Conservation (phyloP, 2,888 invertebrate species). For the Catonia carolina region DNA sequence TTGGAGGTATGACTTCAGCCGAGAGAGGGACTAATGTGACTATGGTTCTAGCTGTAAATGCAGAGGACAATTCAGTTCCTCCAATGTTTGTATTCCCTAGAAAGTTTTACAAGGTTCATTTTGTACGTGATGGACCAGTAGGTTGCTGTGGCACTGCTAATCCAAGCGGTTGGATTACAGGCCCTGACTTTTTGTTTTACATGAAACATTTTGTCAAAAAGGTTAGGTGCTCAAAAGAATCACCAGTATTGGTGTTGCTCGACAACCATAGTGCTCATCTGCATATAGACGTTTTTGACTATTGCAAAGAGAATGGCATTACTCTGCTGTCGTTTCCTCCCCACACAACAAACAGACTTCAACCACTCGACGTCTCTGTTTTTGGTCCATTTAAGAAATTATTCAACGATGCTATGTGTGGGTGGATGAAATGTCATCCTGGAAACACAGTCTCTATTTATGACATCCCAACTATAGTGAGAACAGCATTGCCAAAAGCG, state of each 20-base stretch:
- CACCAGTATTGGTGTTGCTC: constrained; percentile 4
- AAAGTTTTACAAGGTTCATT: constrained; percentile 10
- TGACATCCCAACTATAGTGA: too few species aligned
- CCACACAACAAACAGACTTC: too few species aligned
- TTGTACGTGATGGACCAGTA: constrained; percentile 11
- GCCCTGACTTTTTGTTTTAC: not conserved
- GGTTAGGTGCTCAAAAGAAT: constrained; percentile 12
- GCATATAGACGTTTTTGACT: too few species aligned
- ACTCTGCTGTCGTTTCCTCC: too few species aligned
- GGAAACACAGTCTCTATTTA: too few species aligned
- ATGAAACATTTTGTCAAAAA: constrained; percentile 16
- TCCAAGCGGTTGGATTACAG: constrained; percentile 14
- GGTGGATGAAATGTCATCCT: too few species aligned
- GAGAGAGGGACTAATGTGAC: constrained; percentile 16
- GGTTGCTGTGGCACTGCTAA: not conserved
- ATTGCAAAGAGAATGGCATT: too few species aligned
- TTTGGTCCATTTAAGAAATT: too few species aligned
- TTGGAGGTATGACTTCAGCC: constrained; percentile 13
- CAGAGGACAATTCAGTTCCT: constrained; percentile 18
- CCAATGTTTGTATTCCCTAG: constrained; percentile 18
- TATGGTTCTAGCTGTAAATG: not conserved
- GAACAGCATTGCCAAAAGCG: too few species aligned
- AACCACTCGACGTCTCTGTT: too few species aligned
- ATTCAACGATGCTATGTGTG: too few species aligned
- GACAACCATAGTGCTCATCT: constrained; percentile 21